phyloP scores from a whole-genome alignment of 2,113 vertebrate species.

The Arizona elegans region DNA sequence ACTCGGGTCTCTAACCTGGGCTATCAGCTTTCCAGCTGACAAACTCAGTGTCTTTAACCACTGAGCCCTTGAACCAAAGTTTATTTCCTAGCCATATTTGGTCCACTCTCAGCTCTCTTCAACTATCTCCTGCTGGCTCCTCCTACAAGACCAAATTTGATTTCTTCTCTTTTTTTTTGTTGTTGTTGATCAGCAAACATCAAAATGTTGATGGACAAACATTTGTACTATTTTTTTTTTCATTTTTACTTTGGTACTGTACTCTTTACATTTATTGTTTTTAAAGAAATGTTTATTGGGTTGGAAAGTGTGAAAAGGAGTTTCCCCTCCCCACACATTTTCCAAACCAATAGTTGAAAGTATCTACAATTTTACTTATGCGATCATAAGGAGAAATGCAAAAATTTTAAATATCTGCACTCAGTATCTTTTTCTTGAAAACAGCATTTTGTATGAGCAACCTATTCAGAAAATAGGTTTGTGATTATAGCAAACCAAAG shows the following conservation, averaged over 20 bases:
- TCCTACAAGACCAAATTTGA: neutral
- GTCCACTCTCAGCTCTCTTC: neutral
- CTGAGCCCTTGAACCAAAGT: neutral
- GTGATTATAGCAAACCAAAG: neutral
- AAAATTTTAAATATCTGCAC: neutral
- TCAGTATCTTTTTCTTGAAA: neutral
- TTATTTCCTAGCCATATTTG: neutral
- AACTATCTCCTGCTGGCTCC: neutral
- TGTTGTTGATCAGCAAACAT: neutral
- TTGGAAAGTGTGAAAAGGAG: neutral
- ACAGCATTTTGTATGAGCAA: neutral
- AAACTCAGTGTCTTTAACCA: neutral
- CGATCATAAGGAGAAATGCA: neutral
- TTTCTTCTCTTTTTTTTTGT: neutral
- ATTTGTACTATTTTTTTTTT: neutral
- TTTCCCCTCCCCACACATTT: too few relatives aligned
- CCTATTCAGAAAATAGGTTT: neutral
- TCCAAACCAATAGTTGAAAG: too few relatives aligned
- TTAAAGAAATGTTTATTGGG: neutral
- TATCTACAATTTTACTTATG: neutral
- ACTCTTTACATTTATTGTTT: neutral
- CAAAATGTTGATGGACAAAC: neutral
- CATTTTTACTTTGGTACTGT: neutral
- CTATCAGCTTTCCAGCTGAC: too few relatives aligned
- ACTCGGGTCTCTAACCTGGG: too few relatives aligned